Evolutionary conservation across 2,113 vertebrate species (phyloP).

Genomic region (Corythaixoides concolor): DNA sequence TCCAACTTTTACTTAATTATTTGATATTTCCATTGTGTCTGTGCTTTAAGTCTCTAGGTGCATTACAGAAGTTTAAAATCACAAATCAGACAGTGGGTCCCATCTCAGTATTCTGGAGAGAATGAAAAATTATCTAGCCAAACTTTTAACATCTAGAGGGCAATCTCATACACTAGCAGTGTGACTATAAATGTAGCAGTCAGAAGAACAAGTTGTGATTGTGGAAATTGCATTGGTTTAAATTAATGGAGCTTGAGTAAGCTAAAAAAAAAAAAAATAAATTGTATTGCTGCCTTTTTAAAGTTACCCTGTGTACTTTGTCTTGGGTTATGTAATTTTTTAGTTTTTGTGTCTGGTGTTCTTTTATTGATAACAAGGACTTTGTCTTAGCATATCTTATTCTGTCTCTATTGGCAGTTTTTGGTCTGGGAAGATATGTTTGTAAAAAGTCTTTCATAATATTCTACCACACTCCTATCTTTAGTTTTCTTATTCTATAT

Average conservation of each 20-base stretch:
- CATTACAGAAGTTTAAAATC: background rate
- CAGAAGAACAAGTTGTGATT: background rate
- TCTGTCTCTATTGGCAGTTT: background rate
- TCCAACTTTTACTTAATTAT: background rate
- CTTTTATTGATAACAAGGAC: background rate
- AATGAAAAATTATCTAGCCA: background rate
- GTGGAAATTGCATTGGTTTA: background rate
- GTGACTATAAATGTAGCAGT: background rate
- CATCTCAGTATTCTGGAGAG: background rate
- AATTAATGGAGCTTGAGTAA: background rate
- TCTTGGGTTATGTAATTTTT: background rate
- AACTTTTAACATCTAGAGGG: conserved; percentile 49
- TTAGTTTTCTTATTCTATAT: background rate
- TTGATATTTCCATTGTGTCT: background rate
- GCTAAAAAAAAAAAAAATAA: background rate
- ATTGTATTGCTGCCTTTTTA: background rate
- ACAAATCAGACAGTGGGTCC: background rate
- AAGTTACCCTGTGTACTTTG: background rate
- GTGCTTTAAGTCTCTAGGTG: background rate
- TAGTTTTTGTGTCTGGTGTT: background rate
- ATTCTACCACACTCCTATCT: background rate
- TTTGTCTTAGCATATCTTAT: background rate
- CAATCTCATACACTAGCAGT: conserved; percentile 4
- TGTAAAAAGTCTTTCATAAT: background rate
- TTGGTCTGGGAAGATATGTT: background rate